Conservation (phyloP, 1,140 invertebrate genomes). For the Heliconius congener region DNA sequence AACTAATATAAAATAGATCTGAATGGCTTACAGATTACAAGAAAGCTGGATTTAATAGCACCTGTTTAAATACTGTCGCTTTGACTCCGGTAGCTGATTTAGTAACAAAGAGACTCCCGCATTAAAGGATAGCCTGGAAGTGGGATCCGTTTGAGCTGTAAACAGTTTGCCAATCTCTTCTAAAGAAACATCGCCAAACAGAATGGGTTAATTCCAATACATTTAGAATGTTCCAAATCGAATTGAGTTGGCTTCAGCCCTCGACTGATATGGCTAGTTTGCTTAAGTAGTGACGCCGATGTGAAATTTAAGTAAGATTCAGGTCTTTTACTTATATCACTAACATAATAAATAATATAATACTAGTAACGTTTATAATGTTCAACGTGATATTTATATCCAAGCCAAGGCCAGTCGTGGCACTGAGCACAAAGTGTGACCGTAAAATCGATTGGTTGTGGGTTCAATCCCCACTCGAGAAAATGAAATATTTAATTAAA, state of each 20-base stretch:
- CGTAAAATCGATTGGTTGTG: too few relatives aligned
- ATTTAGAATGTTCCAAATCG: conserved; percentile 31
- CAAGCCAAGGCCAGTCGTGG: too few relatives aligned
- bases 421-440: too few relatives aligned
- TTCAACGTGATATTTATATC: too few relatives aligned
- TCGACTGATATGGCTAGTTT: conserved; percentile 17
- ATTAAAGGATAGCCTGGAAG: conserved; percentile 37
- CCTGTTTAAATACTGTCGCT: conserved; percentile 18
- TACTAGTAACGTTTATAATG: too few relatives aligned
- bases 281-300: not conserved
- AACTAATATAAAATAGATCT: not conserved
- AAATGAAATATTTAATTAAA: too few relatives aligned
- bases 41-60: conserved; percentile 16
- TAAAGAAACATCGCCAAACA: conserved; percentile 39
- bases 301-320: not conserved
- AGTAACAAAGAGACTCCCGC: conserved; percentile 42
- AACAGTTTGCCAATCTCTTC: conserved; percentile 47
- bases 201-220: conserved; percentile 46
- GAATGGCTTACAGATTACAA: not conserved
- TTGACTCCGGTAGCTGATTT: conserved; percentile 34
- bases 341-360: too few relatives aligned
- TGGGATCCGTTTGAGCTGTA: conserved; percentile 43
- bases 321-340: not conserved
- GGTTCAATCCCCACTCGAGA: too few relatives aligned
- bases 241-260: not conserved